These are phyloP conservation scores for Nanorana parkeri DNA, from an alignment of 2,113 vertebrate species.

Conservation along the genomic window DNA sequence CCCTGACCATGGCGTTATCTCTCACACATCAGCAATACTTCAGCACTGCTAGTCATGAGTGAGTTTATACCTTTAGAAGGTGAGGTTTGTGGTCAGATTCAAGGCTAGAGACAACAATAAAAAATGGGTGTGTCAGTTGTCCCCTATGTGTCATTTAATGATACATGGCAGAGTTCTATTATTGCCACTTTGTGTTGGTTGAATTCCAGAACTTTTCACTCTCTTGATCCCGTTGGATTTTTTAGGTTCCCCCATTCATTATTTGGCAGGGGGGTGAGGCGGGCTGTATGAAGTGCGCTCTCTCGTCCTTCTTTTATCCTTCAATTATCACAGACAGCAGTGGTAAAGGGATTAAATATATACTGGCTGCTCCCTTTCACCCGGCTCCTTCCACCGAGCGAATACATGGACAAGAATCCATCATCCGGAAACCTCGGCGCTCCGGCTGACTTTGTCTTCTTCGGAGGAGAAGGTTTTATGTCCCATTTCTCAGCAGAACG, in stretches of 20 bases:
- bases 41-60: too few species aligned
- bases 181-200: too few species aligned
- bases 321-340: not conserved
- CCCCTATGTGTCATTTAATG: too few species aligned
- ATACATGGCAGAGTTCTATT: too few species aligned
- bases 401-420: constrained; percentile 3
- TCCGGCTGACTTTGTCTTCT: constrained; percentile 1
- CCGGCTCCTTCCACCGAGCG: not conserved
- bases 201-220: too few species aligned
- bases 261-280: not conserved
- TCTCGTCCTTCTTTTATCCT: constrained; percentile 1
- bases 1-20: too few species aligned
- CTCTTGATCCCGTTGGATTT: not conserved
- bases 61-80: too few species aligned
- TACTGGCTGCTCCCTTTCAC: not conserved
- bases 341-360: not conserved
- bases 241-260: not conserved
- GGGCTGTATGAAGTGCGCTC: not conserved
- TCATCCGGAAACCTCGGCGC: not conserved
- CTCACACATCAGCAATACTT: too few species aligned
- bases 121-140: too few species aligned
- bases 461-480: not conserved
- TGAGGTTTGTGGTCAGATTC: too few species aligned
- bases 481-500: not conserved
- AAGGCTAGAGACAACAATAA: too few species aligned